Percentiles rank a stretch among this genome's conserved stretches.
Evolutionary conservation across 2,797 vertebrate genomes (phyloP).

Genomic region (Dendrocincla tyrannina): DNA sequence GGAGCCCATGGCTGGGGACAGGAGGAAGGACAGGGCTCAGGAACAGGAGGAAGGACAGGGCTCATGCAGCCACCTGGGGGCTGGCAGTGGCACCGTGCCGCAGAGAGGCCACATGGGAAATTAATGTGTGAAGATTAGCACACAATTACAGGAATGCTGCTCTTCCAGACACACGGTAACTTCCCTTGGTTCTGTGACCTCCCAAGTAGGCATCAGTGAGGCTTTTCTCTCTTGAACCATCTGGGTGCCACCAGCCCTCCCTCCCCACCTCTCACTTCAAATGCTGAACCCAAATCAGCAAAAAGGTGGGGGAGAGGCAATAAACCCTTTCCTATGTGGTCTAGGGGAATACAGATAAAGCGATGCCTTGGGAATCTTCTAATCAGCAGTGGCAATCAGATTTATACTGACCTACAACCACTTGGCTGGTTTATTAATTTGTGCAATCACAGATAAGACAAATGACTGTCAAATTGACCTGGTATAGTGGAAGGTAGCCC

Average conservation of each 20-base stretch:
- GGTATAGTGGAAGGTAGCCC: neutral
- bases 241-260: neutral
- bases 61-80: neutral
- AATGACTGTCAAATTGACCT: neutral
- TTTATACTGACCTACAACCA: neutral
- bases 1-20: neutral
- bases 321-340: neutral
- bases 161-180: rapidly evolving
- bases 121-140: neutral
- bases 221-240: neutral
- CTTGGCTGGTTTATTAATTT: neutral
- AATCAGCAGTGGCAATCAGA: neutral
- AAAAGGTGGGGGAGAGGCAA: neutral
- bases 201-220: neutral
- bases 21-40: neutral
- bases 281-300: neutral
- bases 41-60: neutral
- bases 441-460: neutral
- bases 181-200: neutral
- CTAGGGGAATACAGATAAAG: neutral
- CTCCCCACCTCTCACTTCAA: neutral
- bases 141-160: rapidly evolving
- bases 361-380: neutral
- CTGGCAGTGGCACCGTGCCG: rapidly evolving
- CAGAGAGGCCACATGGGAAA: neutral